phyloP scores from a whole-genome alignment of 2,113 vertebrate genomes.

The Oncorhynchus kisutch region DNA sequence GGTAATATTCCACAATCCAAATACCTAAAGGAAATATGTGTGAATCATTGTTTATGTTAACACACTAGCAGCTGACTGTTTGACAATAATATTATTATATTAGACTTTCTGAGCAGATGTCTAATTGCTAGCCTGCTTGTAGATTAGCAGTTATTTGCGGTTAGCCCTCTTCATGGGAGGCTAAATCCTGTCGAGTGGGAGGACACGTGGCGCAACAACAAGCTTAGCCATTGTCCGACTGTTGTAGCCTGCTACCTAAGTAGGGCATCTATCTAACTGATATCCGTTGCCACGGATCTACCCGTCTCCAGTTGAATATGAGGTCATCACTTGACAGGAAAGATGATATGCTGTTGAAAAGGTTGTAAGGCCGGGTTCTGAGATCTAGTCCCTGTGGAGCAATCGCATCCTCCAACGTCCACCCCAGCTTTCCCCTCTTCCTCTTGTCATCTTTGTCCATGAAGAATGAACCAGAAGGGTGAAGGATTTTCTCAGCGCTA shows the following conservation, averaged over 20 bases:
- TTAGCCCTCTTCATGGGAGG: conserved; percentile 43
- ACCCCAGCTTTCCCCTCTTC: background rate
- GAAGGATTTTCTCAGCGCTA: background rate
- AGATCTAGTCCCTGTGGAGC: conserved; percentile 32
- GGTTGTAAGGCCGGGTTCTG: background rate
- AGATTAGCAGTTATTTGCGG: conserved; percentile 28
- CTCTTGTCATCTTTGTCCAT: background rate
- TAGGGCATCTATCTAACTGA: conserved; percentile 22
- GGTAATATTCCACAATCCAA: no score
- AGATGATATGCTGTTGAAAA: conserved; percentile 41
- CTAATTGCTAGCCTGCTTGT: background rate
- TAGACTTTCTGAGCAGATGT: background rate
- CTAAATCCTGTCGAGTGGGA: background rate
- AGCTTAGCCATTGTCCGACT: conserved; percentile 43
- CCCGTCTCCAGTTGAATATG: conserved; percentile 55
- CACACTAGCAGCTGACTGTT: background rate
- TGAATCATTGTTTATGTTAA: background rate
- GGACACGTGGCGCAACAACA: background rate
- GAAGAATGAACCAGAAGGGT: background rate
- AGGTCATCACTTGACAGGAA: conserved; percentile 53
- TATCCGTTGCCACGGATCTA: background rate
- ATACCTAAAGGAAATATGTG: no score
- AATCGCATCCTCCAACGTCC: conserved; percentile 3
- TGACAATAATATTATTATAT: background rate
- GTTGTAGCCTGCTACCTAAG: conserved; percentile 45